phyloP scores from a whole-genome alignment of 2,797 vertebrate genomes.

The Fringilla coelebs region DNA sequence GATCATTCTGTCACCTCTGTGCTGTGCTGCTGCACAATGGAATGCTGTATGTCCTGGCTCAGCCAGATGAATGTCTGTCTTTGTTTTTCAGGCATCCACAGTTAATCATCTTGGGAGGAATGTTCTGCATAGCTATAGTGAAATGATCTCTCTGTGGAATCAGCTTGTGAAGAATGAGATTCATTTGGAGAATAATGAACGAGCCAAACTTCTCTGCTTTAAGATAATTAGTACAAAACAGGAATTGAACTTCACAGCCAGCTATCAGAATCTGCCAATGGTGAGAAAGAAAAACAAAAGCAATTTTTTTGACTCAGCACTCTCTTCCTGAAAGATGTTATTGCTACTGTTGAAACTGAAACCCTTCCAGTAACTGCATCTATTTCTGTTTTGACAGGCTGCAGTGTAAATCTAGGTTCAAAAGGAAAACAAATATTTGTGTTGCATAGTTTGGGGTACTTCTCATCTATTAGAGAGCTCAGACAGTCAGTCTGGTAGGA shows the following conservation, averaged over 20 bases:
- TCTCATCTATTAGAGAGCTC: not conserved
- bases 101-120: constrained; percentile 21
- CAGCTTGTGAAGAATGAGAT: constrained; percentile 75
- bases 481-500: not conserved
- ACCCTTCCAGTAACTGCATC: not conserved
- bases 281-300: constrained; percentile 58
- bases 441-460: not conserved
- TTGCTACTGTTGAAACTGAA: not conserved
- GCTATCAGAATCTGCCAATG: constrained; percentile 70
- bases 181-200: constrained; percentile 74
- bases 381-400: not conserved
- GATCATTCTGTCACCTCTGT: not conserved
- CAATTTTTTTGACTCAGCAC: not conserved
- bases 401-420: not conserved
- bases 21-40: not conserved
- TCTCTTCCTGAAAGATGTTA: not conserved
- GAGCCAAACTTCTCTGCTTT: constrained; percentile 76
- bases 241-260: constrained; percentile 78
- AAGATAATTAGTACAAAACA: constrained; percentile 72
- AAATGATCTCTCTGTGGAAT: constrained; percentile 81
- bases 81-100: constrained; percentile 58
- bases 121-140: constrained; percentile 57
- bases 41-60: not conserved
- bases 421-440: not conserved
- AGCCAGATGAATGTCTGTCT: not conserved